phyloP scores from a whole-genome alignment of 2,113 vertebrate genomes.

The Globicephala melas region DNA sequence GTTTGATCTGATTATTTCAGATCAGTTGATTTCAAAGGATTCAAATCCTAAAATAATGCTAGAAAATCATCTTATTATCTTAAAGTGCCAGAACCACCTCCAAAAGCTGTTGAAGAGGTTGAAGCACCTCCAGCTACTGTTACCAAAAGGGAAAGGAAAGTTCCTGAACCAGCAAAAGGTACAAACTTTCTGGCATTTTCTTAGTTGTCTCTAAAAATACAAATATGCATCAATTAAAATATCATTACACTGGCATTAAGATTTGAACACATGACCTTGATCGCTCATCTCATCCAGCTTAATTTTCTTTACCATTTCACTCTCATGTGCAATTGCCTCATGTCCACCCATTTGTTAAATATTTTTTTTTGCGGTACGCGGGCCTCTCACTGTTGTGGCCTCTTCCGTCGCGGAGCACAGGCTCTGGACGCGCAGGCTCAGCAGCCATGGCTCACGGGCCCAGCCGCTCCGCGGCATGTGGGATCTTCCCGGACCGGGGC shows the following conservation, averaged over 20 bases:
- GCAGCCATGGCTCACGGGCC: too few relatives aligned
- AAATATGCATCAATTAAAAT: background rate
- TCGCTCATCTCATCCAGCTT: background rate
- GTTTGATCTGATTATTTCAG: slow-evolving; percentile 3
- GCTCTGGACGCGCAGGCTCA: too few relatives aligned
- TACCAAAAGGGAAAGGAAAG: slow-evolving; percentile 80
- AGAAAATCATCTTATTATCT: slow-evolving; percentile 65
- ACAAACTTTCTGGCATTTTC: slow-evolving; percentile 42
- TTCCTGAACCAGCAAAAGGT: slow-evolving; percentile 84
- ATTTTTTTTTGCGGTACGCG: too few relatives aligned
- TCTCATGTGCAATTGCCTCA: background rate
- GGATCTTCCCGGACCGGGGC: too few relatives aligned
- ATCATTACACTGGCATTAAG: background rate
- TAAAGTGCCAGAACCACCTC: slow-evolving; percentile 82
- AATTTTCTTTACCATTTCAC: background rate
- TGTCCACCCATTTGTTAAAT: background rate
- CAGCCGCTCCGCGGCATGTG: too few relatives aligned
- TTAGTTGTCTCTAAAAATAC: slow-evolving; percentile 9
- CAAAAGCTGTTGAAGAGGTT: slow-evolving; percentile 78
- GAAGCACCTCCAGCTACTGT: slow-evolving; percentile 74
- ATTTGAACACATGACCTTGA: background rate
- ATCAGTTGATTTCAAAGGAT: background rate
- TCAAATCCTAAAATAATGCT: slow-evolving; percentile 39
- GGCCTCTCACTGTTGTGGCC: too few relatives aligned
- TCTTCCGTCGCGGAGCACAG: too few relatives aligned